Base-by-base conservation (phyloP, 1,140 invertebrate species). In the Monochamus saltuarius region DNA sequence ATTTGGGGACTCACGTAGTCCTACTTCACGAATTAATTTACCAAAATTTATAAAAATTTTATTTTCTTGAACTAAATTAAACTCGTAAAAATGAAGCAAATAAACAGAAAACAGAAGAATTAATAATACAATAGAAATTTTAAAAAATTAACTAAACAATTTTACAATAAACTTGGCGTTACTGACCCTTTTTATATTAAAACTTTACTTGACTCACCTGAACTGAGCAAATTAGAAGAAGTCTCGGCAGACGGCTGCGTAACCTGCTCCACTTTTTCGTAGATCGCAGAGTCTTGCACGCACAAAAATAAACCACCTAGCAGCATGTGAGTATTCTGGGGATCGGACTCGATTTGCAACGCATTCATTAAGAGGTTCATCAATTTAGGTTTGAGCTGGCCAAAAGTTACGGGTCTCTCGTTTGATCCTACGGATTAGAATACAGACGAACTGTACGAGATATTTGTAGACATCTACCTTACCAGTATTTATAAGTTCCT, bases 291-390 rank as follows among this genome's bases (percentile, higher is more conserved):
- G 74, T 94, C 91, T 78, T 92, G 88, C 3, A 94, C 89, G 62
- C 87, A 85, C 35, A 92, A 75, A 65, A 93, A 80, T 40, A 95
- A 77, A 34, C 90, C 90, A 35, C 87, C 91, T 38, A 96, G 78
- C 16, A 95, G 78, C 88, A 96, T 92, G 69, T 97, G 94, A 4
- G 92, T 91, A 75, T 97, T 97, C 56, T 86, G 83, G 1, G 91
- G 84, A 80, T 96, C 93, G 1, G 85, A 85, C 79, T 96, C 94
- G 34, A 90, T 88, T 80, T 92, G 87, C 14, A 97, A 77, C 4
- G 92, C 90, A 75, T 89, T 91, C 68, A 94, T 89, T 11, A 97
- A 78, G 10, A 95, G 82, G 75, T 95, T 92, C 78, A 92, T 89
- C 1, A 96, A 81, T 46, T 89, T 82, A 1, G 89, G 84, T 73